Conservation (phyloP, 2,888 invertebrate species). For the Pristionchus arcanus region DNA sequence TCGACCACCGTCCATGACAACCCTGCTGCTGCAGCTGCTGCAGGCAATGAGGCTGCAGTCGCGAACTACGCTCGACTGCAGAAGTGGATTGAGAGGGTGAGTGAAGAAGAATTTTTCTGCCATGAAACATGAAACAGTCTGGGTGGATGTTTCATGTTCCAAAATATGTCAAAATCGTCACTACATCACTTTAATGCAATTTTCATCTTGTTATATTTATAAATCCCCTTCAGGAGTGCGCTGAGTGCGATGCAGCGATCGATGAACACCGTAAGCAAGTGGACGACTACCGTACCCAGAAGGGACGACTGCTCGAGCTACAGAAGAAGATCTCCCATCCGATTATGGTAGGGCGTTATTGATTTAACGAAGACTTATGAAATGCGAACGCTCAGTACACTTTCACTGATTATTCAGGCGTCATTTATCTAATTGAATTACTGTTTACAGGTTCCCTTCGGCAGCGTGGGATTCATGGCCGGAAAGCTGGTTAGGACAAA, state of each 20-base stretch:
- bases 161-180: too few relatives aligned
- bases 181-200: too few relatives aligned
- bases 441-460: conserved; percentile 58
- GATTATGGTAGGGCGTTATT: conserved; percentile 20
- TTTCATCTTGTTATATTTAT: background rate
- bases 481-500: conserved; percentile 59
- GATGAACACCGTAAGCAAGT: conserved; percentile 5
- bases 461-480: conserved; percentile 59
- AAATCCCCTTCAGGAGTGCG: conserved; percentile 15
- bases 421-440: background rate
- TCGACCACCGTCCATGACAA: conserved; percentile 28
- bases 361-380: background rate
- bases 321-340: conserved; percentile 52
- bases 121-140: background rate
- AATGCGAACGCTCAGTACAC: background rate
- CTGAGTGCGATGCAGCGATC: conserved; percentile 44
- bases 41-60: conserved; percentile 9
- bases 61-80: conserved; percentile 22
- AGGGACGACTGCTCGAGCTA: background rate
- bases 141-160: background rate
- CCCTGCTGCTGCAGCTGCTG: conserved; percentile 26
- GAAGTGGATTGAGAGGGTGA: conserved; percentile 39
- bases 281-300: conserved; percentile 28
- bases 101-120: background rate
- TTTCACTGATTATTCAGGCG: too few relatives aligned